Conservation (phyloP, 2,888 invertebrate species). For the Tridacna crocea region DNA sequence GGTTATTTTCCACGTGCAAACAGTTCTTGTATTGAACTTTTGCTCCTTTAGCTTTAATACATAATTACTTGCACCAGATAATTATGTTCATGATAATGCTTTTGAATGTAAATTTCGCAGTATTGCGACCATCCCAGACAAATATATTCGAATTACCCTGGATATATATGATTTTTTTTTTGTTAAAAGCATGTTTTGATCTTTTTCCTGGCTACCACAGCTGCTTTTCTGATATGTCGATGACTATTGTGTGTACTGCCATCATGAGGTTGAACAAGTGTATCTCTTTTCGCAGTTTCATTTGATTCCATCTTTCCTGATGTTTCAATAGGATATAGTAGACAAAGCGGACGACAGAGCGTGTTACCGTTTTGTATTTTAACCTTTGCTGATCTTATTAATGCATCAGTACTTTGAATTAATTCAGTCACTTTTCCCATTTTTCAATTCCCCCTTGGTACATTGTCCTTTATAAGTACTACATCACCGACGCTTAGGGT, state of each 20-base stretch:
- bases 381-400: conserved; percentile 30
- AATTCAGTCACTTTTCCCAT: conserved; percentile 25
- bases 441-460: conserved; percentile 27
- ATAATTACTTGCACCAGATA: too few species aligned
- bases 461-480: conserved; percentile 40
- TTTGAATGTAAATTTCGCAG: neutral
- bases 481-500: conserved; percentile 21
- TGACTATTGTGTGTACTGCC: neutral
- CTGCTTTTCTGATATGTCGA: neutral
- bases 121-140: neutral
- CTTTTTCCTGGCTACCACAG: neutral
- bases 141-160: neutral
- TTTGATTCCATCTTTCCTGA: neutral
- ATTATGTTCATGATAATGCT: neutral
- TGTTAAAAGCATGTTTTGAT: neutral
- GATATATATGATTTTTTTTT: too few species aligned
- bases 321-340: conserved; percentile 37
- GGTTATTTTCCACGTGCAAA: too few species aligned
- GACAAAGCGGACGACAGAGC: conserved; percentile 29
- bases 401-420: conserved; percentile 29
- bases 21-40: too few species aligned
- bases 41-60: too few species aligned
- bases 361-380: conserved; percentile 2
- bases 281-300: neutral
- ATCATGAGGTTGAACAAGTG: neutral